These are phyloP conservation scores for Pagetopsis macropterus DNA, from an alignment of 2,797 vertebrate species.

Conservation along the genomic window DNA sequence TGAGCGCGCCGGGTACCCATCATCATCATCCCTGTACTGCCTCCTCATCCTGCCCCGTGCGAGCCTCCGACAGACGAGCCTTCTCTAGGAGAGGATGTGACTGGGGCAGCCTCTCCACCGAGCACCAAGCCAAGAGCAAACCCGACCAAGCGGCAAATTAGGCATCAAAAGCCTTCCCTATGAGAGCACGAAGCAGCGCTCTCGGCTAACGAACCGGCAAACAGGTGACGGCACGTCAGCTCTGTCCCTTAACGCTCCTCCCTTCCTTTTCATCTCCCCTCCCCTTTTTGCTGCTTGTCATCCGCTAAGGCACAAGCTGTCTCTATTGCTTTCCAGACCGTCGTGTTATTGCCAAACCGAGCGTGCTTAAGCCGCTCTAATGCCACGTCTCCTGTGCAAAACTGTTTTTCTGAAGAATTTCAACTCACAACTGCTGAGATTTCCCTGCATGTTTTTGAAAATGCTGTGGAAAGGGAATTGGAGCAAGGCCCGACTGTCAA, in stretches of 20 bases:
- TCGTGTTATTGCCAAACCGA: slow-evolving; percentile 65
- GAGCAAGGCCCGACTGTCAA: not conserved
- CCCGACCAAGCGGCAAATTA: slow-evolving; percentile 78
- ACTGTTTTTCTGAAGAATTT: slow-evolving; percentile 21
- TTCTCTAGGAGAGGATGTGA: slow-evolving; percentile 60
- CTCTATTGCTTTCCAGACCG: slow-evolving; percentile 51
- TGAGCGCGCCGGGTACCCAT: slow-evolving; percentile 63
- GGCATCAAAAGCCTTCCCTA: slow-evolving; percentile 78
- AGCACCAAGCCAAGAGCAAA: slow-evolving; percentile 75
- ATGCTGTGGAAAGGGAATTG: not conserved
- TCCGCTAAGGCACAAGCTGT: slow-evolving; percentile 57
- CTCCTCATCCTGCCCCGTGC: slow-evolving; percentile 76
- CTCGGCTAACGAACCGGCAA: slow-evolving; percentile 73
- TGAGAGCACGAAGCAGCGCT: slow-evolving; percentile 64
- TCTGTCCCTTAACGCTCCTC: slow-evolving; percentile 51
- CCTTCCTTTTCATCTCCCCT: slow-evolving; percentile 16
- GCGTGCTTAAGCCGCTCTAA: slow-evolving; percentile 64
- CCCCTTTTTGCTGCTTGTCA: slow-evolving; percentile 32
- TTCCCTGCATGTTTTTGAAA: not conserved
- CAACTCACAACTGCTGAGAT: slow-evolving; percentile 10
- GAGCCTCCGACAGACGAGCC: slow-evolving; percentile 48
- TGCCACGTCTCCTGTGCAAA: slow-evolving; percentile 29
- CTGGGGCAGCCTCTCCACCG: slow-evolving; percentile 72
- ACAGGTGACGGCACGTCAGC: slow-evolving; percentile 77
- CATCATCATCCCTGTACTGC: slow-evolving; percentile 63